Evolutionary conservation across 37 sponge, comb jelly and placozoan genomes (phyloP), one percentile per base, ranked within the genome.

Genomic region (Haliclona indistincta): DNA sequence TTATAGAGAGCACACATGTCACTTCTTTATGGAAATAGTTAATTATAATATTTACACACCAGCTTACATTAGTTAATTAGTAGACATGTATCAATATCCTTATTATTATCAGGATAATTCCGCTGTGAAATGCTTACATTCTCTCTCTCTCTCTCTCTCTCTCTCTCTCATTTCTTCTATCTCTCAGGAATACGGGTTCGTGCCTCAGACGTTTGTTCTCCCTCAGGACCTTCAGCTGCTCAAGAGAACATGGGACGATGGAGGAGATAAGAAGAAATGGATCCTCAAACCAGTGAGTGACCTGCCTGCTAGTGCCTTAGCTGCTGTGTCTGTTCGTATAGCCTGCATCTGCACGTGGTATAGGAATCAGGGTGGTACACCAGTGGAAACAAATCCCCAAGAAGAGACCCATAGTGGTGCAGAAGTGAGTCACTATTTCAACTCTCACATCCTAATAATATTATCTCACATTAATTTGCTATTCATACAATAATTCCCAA

Each of bases 301-400:
- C 4, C 63, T 6, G 4, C 34, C 32, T 56, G 39, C n/a, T 73
- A 55, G 8, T 73, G 52, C 36, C 15, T 54, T 69, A 35, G 51
- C 43, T 70, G 17, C 39, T 74, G 54, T 45, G 40, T 53, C 32
- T 44, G 4, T 61, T 28, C 13, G 19, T 85, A 33, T 44, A 96
- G 96, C 96, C 93, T 71, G 98, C 98, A 28, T 76, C 95, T 25
- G 98, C 98, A n/a, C 56, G 95, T 43, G 98, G 98, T 47, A 97
- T 94, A 60, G 98, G 98, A 4, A 81, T 97, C 28, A 68, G 78
- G 58, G 78, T 97, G 33, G 67, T 89, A 1, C 70, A 89, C 79
- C 85, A 84, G 56, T 91, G 92, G 89, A 64, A 33, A 23, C 91
- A 93, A 41, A 83, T 97, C 0, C 98, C 98, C 17, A 91, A 80